phyloP scores from a whole-genome alignment of 2,888 invertebrate species.

The Drosophila testacea region DNA sequence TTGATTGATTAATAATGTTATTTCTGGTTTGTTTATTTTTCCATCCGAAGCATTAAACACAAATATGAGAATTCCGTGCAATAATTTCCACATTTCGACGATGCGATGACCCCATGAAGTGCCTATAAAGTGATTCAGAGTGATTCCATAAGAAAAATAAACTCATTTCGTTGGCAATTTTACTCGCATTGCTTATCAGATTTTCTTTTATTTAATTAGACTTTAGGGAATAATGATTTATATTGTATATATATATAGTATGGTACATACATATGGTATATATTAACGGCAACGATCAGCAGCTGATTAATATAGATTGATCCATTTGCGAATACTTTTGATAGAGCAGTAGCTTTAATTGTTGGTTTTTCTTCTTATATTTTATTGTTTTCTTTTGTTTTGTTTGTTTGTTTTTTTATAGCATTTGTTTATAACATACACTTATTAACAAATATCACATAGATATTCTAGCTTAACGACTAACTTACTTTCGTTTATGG shows the following conservation, averaged over 20 bases:
- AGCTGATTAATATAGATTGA: constrained; percentile 48
- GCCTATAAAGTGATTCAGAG: constrained; percentile 16
- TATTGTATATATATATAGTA: constrained; percentile 9
- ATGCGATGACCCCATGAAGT: constrained; percentile 44
- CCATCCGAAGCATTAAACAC: constrained; percentile 9
- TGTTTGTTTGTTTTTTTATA: constrained; percentile 40
- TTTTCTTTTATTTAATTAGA: constrained; percentile 40
- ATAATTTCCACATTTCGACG: constrained; percentile 26
- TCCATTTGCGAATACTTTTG: constrained; percentile 56
- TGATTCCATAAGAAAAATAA: constrained; percentile 25
- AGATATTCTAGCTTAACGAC: constrained; percentile 71
- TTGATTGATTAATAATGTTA: constrained; percentile 30
- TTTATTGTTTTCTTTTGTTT: constrained; percentile 11
- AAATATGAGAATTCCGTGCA: constrained; percentile 10
- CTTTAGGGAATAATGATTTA: constrained; percentile 37
- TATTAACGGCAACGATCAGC: constrained; percentile 56
- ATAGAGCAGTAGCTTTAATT: constrained; percentile 27
- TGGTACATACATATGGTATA: constrained; percentile 33
- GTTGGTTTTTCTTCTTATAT: constrained; percentile 5
- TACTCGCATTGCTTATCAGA: constrained; percentile 49
- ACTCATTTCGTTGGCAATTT: constrained; percentile 38
- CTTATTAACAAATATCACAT: constrained; percentile 85
- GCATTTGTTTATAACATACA: constrained; percentile 66
- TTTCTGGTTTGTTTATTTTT: constrained; percentile 40
- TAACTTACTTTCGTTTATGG: constrained; percentile 43